Evolutionary conservation across 2,113 vertebrate genomes (phyloP).

Genomic region (Machaerirhynchus nigripectus): DNA sequence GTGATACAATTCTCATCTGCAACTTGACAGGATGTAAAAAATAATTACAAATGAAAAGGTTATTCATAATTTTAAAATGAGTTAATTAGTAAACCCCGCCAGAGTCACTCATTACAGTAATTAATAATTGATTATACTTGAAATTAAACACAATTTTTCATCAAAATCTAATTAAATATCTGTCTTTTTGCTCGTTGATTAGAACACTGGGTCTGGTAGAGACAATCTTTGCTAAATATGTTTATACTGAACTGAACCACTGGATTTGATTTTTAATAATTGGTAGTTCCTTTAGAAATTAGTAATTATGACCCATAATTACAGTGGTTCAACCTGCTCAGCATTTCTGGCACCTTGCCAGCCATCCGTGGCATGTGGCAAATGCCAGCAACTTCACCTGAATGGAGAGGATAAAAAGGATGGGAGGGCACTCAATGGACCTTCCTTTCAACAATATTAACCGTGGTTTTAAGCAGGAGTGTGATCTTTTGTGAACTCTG

Average conservation of each 20-base stretch:
- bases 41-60: slow-evolving; percentile 89
- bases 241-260: slow-evolving; percentile 81
- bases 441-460: not conserved
- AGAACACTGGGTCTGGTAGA: slow-evolving; percentile 79
- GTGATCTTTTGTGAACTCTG: not conserved
- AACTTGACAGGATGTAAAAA: slow-evolving; percentile 75
- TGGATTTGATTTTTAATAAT: slow-evolving; percentile 81
- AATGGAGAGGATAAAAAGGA: not conserved
- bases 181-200: slow-evolving; percentile 83
- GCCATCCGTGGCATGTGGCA: not conserved
- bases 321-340: slow-evolving; percentile 71
- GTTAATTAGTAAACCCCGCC: slow-evolving; percentile 94
- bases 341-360: slow-evolving; percentile 56
- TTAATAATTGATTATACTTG: slow-evolving; percentile 98
- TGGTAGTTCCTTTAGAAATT: slow-evolving; percentile 74
- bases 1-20: slow-evolving; percentile 63
- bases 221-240: slow-evolving; percentile 83
- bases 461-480: not conserved
- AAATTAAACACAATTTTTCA: slow-evolving; percentile 99
- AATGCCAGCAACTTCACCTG: not conserved
- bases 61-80: slow-evolving; percentile 95
- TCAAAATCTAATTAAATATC: slow-evolving; percentile 97
- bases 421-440: not conserved
- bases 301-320: slow-evolving; percentile 84
- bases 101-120: slow-evolving; percentile 90